Percentiles rank a stretch among this genome's conserved stretches.
These are phyloP conservation scores for Prorops nasuta DNA, from an alignment of 1,140 invertebrate genomes.

Conservation along the genomic window DNA sequence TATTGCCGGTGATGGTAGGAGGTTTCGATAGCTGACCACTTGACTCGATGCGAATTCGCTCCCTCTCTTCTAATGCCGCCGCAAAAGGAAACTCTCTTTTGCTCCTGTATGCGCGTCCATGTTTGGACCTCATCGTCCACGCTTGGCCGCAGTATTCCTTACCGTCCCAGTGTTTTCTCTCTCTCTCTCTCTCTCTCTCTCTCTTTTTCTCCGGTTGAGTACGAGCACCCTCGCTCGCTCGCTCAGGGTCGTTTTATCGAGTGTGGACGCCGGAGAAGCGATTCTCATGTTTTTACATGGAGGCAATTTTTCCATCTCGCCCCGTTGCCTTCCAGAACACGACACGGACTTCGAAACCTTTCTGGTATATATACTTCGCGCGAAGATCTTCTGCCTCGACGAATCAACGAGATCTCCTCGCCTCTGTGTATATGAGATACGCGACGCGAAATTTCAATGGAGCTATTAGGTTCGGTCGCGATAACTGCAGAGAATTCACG, in stretches of 20 bases:
- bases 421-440: no score
- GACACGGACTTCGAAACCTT: conserved; percentile 6
- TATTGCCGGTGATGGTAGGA: conserved; percentile 20
- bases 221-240: conserved; percentile 26
- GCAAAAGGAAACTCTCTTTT: conserved; percentile 20
- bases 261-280: conserved; percentile 43
- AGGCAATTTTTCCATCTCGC: conserved; percentile 57
- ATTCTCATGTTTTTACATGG: conserved; percentile 59
- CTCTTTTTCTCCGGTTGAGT: not conserved
- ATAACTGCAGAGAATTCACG: not conserved
- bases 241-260: conserved; percentile 50
- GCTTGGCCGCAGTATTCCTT: conserved; percentile 3
- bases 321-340: conserved; percentile 45
- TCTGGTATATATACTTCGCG: not conserved
- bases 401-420: conserved; percentile 5
- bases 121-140: not conserved
- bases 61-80: conserved; percentile 18
- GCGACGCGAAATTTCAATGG: conserved; percentile 36
- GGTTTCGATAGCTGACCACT: conserved; percentile 53
- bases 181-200: conserved; percentile 12
- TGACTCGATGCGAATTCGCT: conserved; percentile 35
- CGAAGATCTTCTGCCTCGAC: not conserved
- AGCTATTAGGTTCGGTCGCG: not conserved
- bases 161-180: conserved; percentile 15
- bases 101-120: not conserved